Conservation (phyloP, 1,140 invertebrate genomes). For the Zaprionus africanus region DNA sequence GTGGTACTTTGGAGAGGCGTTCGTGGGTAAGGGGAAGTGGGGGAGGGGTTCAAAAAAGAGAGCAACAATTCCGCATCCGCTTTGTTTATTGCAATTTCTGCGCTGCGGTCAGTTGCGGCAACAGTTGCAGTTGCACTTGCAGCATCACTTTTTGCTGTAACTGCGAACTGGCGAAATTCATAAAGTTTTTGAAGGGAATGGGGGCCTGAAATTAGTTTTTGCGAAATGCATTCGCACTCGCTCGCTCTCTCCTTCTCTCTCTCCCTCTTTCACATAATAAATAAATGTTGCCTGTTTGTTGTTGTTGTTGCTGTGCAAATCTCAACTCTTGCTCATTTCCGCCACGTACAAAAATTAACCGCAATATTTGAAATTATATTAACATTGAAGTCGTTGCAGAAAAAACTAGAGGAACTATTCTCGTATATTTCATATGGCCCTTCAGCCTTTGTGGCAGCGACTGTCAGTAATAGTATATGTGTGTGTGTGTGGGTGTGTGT, state of each 20-base stretch:
- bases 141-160: conserved; percentile 37
- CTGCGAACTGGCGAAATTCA: conserved; percentile 59
- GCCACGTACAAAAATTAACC: conserved; percentile 68
- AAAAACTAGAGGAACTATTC: conserved; percentile 39
- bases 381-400: conserved; percentile 61
- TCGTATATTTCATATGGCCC: conserved; percentile 10
- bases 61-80: conserved; percentile 62
- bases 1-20: background rate
- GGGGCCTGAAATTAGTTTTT: conserved; percentile 69
- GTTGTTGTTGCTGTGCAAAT: conserved; percentile 10
- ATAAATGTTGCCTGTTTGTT: conserved; percentile 29
- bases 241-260: background rate
- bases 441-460: conserved; percentile 7
- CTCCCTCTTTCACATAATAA: background rate
- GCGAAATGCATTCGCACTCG: conserved; percentile 44
- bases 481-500: conserved; percentile 31
- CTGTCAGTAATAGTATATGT: background rate
- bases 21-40: background rate
- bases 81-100: conserved; percentile 69
- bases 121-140: conserved; percentile 48
- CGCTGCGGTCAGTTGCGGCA: conserved; percentile 52
- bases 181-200: conserved; percentile 65
- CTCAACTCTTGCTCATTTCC: conserved; percentile 75
- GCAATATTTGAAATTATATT: conserved; percentile 81
- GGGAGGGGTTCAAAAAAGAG: conserved; percentile 23